Conservation (phyloP, 2,113 vertebrate genomes). For the Neoarius graeffei region DNA sequence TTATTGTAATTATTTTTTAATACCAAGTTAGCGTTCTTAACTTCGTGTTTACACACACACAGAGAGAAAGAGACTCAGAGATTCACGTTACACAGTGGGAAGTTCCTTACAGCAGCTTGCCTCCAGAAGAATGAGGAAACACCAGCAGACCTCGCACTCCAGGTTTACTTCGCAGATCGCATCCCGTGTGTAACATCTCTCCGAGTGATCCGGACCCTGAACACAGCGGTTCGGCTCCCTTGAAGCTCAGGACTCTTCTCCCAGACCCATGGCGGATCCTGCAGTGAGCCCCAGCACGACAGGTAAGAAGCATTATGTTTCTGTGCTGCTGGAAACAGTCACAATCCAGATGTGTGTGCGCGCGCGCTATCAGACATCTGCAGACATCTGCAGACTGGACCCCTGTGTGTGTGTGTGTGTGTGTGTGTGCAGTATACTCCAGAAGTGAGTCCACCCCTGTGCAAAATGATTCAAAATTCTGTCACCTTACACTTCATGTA, state of each 20-base stretch:
- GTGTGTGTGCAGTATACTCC: neutral
- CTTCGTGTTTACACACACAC: neutral
- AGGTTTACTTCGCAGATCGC: constrained; percentile 1
- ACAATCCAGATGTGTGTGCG: neutral
- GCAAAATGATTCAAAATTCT: too few species aligned
- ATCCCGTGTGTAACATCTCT: neutral
- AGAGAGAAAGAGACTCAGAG: neutral
- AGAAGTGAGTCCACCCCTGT: too few species aligned
- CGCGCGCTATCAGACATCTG: neutral
- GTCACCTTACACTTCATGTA: too few species aligned
- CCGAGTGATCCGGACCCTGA: neutral
- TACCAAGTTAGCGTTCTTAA: neutral
- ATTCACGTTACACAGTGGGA: constrained; percentile 50
- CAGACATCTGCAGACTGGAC: neutral
- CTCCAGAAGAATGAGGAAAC: constrained; percentile 59
- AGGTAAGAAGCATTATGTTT: constrained; percentile 47
- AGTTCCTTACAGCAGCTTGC: constrained; percentile 27
- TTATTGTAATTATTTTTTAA: neutral
- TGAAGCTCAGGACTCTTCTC: neutral
- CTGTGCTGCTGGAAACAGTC: neutral
- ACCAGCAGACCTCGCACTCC: neutral
- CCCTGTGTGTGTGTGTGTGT: neutral
- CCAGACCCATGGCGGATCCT: constrained; percentile 40
- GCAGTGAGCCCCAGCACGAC: accelerated
- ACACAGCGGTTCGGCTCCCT: neutral